Base-by-base conservation (phyloP, 1,140 invertebrate genomes). In the Atta cephalotes region DNA sequence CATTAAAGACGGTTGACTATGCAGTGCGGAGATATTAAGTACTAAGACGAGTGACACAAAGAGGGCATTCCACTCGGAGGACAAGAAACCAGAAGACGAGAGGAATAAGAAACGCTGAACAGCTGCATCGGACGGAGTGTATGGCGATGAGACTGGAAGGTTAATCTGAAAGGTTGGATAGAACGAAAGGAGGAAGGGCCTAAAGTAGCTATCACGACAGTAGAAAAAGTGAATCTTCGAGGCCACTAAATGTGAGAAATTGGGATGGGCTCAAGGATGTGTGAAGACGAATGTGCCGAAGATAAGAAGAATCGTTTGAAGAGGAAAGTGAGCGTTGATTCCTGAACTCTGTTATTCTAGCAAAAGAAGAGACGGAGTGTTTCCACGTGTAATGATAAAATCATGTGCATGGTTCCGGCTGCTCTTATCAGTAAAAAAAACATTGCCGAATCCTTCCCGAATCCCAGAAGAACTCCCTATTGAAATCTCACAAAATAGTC, bases 131-230 rank as follows among this genome's bases (percentile, higher is more conserved):
- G 85, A 79, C 76, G 28, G 63, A 70, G 65, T 86, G 63, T 66
- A 79, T 58, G 60, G 65, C 77, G 16, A 85, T 79, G 74, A 85
- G 60, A 66, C 49, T 21, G 74, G 31, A 56, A 56, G 82, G 74
- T 85, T 85, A 85, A 85, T 85, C 74, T 58, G 31, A 39, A 85
- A 85, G 71, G 45, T 78, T 14, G 72, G 60, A 39, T 58, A 58
- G 60, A 53, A 66, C 65, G 51, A 62, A 72, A 49, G 35, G 21
- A 72, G 58, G 16, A 28, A 53, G 45, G 31, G 25, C 18, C 49
- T 25, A 51, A 53, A 51, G 79, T 56, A 87, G 71, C 77, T 85
- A 87, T 62, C 86, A 63, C 65, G 86, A 65, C 76, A 56, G 63
- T 6, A 70, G 45, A 85, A 86, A 79, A 91, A 77, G 87, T 60